Conservation (phyloP, 1,140 invertebrate species). For the Zelostemma sp. region DNA sequence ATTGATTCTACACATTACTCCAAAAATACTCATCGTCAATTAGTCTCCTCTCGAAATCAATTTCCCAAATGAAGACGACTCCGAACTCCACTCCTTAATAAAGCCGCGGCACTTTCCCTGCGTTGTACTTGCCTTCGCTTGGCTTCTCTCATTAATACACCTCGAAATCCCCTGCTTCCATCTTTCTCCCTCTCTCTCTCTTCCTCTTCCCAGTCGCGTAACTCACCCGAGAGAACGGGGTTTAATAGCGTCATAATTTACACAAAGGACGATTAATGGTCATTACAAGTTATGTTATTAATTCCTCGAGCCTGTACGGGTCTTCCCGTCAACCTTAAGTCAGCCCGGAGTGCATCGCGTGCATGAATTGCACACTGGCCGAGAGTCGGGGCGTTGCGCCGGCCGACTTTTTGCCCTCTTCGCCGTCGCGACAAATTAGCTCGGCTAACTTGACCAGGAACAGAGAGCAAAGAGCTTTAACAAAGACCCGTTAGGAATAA, state of each 20-base stretch:
- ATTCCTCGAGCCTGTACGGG: slow-evolving; percentile 18
- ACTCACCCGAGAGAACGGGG: slow-evolving; percentile 27
- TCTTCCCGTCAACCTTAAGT: neutral
- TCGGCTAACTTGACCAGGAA: slow-evolving; percentile 45
- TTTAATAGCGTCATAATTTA: slow-evolving; percentile 49
- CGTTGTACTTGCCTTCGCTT: neutral
- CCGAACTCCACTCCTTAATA: neutral
- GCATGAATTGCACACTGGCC: neutral
- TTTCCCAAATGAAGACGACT: neutral
- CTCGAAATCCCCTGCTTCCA: neutral
- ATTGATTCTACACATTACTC: too few species aligned
- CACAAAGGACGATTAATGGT: slow-evolving; percentile 49
- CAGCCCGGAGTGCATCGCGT: neutral
- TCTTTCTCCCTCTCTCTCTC: neutral
- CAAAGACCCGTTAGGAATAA: slow-evolving; percentile 53
- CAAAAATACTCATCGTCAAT: too few species aligned
- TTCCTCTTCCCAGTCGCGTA: too few species aligned
- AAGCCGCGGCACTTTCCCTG: neutral
- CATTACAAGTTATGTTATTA: slow-evolving; percentile 45
- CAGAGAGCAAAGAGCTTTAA: slow-evolving; percentile 44
- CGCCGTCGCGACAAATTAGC: slow-evolving; percentile 51
- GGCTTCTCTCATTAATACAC: slow-evolving; percentile 23
- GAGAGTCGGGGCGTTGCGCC: slow-evolving; percentile 11
- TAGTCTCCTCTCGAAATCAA: neutral
- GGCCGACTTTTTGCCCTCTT: slow-evolving; percentile 8